Percentiles rank a stretch among this genome's conserved stretches.
These are phyloP conservation scores for Grapholita molesta DNA, from an alignment of 1,140 invertebrate genomes.

Conservation along the genomic window DNA sequence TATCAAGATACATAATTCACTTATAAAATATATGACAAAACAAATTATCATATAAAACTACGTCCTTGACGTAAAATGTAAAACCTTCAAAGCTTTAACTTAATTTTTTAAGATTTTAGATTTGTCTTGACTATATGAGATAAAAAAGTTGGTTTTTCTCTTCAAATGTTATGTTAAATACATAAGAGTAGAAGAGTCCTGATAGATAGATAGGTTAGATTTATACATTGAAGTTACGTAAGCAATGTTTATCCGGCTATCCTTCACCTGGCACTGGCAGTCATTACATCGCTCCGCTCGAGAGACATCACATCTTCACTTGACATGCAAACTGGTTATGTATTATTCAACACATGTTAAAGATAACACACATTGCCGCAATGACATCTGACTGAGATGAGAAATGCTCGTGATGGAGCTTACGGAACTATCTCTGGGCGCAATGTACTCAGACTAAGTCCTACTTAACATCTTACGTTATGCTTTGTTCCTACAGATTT, in stretches of 20 bases:
- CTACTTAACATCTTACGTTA: conserved; percentile 5
- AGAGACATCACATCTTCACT: conserved; percentile 21
- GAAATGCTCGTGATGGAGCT: conserved; percentile 13
- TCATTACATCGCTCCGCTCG: conserved; percentile 8
- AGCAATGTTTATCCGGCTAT: conserved; percentile 10
- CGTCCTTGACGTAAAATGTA: not conserved
- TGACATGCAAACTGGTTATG: conserved; percentile 34
- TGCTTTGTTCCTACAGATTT: conserved; percentile 3
- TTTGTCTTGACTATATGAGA: not conserved
- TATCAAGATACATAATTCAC: not conserved
- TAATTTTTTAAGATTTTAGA: not conserved
- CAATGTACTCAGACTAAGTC: not conserved
- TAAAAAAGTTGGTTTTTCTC: too few relatives aligned
- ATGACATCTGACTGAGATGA: conserved; percentile 26
- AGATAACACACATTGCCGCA: conserved; percentile 26
- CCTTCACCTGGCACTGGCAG: conserved; percentile 9
- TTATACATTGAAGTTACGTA: not conserved
- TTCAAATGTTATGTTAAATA: too few relatives aligned
- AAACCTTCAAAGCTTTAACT: not conserved
- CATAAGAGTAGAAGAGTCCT: too few relatives aligned
- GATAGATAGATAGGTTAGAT: too few relatives aligned
- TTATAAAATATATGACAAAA: not conserved
- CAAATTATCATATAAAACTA: not conserved
- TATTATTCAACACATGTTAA: conserved; percentile 33
- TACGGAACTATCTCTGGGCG: not conserved